Percentiles rank a stretch among this genome's conserved stretches.
Evolutionary conservation across 2,888 invertebrate genomes (phyloP).

Genomic region (Megamerina dolium): DNA sequence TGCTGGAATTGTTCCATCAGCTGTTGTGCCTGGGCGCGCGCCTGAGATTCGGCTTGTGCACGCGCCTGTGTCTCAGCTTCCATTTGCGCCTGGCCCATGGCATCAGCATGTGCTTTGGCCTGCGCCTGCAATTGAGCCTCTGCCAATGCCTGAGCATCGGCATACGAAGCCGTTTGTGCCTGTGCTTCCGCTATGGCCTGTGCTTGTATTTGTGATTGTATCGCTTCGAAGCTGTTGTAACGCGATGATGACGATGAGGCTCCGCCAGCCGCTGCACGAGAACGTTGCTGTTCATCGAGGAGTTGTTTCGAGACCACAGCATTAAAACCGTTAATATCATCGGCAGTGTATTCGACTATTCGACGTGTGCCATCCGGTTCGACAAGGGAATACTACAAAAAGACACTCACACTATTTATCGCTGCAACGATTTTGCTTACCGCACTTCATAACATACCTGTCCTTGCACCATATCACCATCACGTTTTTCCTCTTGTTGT

Average conservation of each 20-base stretch:
- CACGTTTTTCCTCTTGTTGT: conserved; percentile 53
- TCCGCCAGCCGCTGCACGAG: conserved; percentile 17
- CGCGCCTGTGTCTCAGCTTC: conserved; percentile 55
- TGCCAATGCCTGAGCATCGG: conserved; percentile 27
- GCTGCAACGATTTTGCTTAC: too few species aligned
- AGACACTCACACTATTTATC: too few species aligned
- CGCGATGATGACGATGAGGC: conserved; percentile 28
- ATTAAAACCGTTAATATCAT: conserved; percentile 52
- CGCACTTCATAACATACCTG: conserved; percentile 24
- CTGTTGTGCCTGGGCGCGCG: conserved; percentile 40
- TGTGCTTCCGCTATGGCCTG: conserved; percentile 44
- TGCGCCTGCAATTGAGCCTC: conserved; percentile 37
- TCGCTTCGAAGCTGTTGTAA: conserved; percentile 37
- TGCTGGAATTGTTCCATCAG: conserved; percentile 44
- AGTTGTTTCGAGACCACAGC: conserved; percentile 51
- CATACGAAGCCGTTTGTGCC: conserved; percentile 29
- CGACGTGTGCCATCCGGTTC: conserved; percentile 53
- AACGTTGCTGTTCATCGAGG: conserved; percentile 27
- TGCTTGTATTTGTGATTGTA: conserved; percentile 37
- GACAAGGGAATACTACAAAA: conserved; percentile 49
- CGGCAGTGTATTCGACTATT: conserved; percentile 52
- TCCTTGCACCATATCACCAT: conserved; percentile 52
- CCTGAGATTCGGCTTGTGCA: conserved; percentile 55
- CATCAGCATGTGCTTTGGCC: conserved; percentile 32
- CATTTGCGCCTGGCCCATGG: conserved; percentile 35